These are phyloP conservation scores for Microdon myrmicae DNA, from an alignment of 2,888 invertebrate species.

Conservation along the genomic window DNA sequence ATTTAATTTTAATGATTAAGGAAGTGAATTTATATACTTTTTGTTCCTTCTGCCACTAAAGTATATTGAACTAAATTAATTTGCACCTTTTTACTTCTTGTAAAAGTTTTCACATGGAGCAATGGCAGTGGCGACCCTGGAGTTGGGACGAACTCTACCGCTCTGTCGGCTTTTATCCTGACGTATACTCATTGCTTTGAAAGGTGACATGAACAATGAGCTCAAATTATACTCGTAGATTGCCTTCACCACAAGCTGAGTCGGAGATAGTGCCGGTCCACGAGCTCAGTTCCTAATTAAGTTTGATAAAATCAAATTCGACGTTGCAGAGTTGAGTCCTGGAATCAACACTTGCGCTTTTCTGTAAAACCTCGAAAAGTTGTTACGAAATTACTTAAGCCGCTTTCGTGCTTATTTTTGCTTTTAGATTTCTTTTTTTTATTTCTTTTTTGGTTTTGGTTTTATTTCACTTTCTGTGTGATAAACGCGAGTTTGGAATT, in stretches of 20 bases:
- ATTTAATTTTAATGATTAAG: slow-evolving; percentile 33
- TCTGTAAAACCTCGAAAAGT: too few species aligned
- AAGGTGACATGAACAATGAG: slow-evolving; percentile 39
- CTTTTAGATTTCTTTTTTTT: too few species aligned
- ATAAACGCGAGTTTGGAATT: too few species aligned
- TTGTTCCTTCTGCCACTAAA: slow-evolving; percentile 7
- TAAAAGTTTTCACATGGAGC: slow-evolving; percentile 32
- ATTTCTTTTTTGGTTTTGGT: too few species aligned
- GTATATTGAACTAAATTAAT: slow-evolving; percentile 38
- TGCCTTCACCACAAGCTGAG: slow-evolving; percentile 24
- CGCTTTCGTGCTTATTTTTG: too few species aligned
- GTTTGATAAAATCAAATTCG: slow-evolving; percentile 40
- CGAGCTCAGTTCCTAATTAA: slow-evolving; percentile 33
- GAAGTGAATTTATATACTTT: slow-evolving; percentile 19
- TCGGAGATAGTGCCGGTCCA: slow-evolving; percentile 29
- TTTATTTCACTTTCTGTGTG: too few species aligned
- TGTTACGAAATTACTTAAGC: too few species aligned
- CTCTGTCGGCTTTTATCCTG: slow-evolving; percentile 1
- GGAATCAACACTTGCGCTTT: slow-evolving; percentile 19
- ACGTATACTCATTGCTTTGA: slow-evolving; percentile 18
- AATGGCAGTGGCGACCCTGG: slow-evolving; percentile 27
- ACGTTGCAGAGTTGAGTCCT: slow-evolving; percentile 24
- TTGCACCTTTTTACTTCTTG: slow-evolving; percentile 33
- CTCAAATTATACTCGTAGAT: slow-evolving; percentile 46
- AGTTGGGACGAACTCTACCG: too few species aligned